Evolutionary conservation across 2,888 invertebrate genomes (phyloP).

Genomic region (Proisotoma minuta): DNA sequence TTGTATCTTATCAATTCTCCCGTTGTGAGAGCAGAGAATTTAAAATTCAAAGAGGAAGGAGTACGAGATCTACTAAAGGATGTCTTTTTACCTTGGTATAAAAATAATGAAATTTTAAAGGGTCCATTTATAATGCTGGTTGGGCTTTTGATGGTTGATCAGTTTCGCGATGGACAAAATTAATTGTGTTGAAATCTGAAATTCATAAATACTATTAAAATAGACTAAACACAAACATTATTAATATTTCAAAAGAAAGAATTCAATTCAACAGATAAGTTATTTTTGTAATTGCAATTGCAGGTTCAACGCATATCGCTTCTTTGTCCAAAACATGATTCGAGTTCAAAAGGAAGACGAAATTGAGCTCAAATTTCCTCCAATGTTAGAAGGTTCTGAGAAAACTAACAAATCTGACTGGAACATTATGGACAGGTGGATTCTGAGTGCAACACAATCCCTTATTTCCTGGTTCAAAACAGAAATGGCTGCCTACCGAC

Average conservation of each 20-base stretch:
- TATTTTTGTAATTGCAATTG: neutral
- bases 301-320: conserved; percentile 77
- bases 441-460: conserved; percentile 91
- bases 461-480: conserved; percentile 77
- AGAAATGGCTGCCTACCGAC: conserved; percentile 90
- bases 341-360: conserved; percentile 35
- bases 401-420: conserved; percentile 29
- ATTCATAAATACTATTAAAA: neutral
- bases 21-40: conserved; percentile 92
- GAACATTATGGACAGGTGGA: conserved; percentile 97
- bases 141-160: conserved; percentile 13
- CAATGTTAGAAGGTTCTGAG: conserved; percentile 22
- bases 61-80: conserved; percentile 94
- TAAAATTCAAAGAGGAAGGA: conserved; percentile 95
- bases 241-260: neutral
- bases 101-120: conserved; percentile 3
- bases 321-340: conserved; percentile 83
- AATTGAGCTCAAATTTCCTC: conserved; percentile 32
- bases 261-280: neutral
- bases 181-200: conserved; percentile 10
- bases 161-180: conserved; percentile 40
- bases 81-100: conserved; percentile 89
- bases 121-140: conserved; percentile 38
- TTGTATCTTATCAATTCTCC: conserved; percentile 97
- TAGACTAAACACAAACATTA: neutral